These are phyloP conservation scores for Drosophila kanekoi DNA, from an alignment of 2,888 invertebrate genomes.

Conservation along the genomic window DNA sequence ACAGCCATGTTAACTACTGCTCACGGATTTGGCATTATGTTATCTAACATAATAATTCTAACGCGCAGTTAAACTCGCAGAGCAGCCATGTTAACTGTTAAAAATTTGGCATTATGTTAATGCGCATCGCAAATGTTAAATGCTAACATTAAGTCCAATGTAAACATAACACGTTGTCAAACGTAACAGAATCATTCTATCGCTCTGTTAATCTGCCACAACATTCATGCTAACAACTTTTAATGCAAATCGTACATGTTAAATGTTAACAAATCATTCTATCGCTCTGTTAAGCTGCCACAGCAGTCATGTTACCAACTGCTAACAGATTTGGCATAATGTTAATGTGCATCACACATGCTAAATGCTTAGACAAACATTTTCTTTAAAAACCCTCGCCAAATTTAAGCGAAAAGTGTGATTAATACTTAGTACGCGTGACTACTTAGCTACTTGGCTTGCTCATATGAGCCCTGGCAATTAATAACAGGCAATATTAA, in stretches of 20 bases:
- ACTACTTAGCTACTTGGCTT: conserved; percentile 24
- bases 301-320: conserved; percentile 1
- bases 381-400: conserved; percentile 9
- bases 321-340: background rate
- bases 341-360: background rate
- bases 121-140: too few relatives aligned
- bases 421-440: conserved; percentile 33
- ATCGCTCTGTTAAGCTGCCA: background rate
- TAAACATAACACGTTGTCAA: too few relatives aligned
- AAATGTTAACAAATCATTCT: background rate
- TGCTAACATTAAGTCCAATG: too few relatives aligned
- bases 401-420: conserved; percentile 13
- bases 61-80: too few relatives aligned
- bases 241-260: too few relatives aligned
- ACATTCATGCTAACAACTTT: too few relatives aligned
- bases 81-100: too few relatives aligned
- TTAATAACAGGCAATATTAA: conserved; percentile 64
- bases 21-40: background rate
- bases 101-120: too few relatives aligned
- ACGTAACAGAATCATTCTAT: too few relatives aligned
- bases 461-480: conserved; percentile 28
- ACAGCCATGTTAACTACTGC: background rate
- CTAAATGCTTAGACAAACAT: background rate
- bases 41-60: too few relatives aligned
- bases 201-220: too few relatives aligned